phyloP scores from a whole-genome alignment of 2,797 vertebrate genomes.

The Nyctibius grandis region DNA sequence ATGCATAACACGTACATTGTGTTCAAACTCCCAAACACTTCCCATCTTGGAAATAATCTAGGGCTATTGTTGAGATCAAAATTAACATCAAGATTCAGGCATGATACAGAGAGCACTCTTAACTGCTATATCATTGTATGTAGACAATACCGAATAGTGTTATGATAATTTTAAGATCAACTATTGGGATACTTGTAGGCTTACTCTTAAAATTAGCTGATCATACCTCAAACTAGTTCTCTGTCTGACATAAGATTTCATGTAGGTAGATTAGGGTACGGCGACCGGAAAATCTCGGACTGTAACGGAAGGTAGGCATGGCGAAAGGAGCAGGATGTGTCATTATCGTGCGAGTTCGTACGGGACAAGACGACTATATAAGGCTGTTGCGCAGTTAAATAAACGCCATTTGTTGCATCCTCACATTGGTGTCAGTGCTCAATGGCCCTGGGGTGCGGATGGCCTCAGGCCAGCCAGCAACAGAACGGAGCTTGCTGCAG shows the following conservation, averaged over 20 bases:
- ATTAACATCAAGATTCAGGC: neutral
- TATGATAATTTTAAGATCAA: neutral
- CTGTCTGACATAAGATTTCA: neutral
- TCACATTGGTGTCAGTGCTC: too few species aligned
- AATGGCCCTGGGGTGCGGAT: too few species aligned
- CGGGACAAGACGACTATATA: too few species aligned
- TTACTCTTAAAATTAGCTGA: neutral
- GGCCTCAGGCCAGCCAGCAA: too few species aligned
- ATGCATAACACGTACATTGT: accelerated
- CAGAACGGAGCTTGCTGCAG: too few species aligned
- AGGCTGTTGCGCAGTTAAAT: too few species aligned
- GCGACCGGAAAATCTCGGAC: too few species aligned
- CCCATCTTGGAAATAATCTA: neutral
- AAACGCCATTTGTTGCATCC: too few species aligned
- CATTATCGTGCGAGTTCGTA: too few species aligned
- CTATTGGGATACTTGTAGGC: neutral
- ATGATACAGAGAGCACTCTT: neutral
- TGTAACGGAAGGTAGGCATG: too few species aligned
- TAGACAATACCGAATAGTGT: neutral
- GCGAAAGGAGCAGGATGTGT: too few species aligned
- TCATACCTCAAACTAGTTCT: neutral
- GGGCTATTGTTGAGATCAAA: neutral
- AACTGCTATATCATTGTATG: neutral
- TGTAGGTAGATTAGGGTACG: too few species aligned
- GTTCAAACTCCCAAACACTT: neutral